These are phyloP conservation scores for Typhlomys cinereus DNA, from an alignment of 2,113 vertebrate genomes.

Conservation along the genomic window DNA sequence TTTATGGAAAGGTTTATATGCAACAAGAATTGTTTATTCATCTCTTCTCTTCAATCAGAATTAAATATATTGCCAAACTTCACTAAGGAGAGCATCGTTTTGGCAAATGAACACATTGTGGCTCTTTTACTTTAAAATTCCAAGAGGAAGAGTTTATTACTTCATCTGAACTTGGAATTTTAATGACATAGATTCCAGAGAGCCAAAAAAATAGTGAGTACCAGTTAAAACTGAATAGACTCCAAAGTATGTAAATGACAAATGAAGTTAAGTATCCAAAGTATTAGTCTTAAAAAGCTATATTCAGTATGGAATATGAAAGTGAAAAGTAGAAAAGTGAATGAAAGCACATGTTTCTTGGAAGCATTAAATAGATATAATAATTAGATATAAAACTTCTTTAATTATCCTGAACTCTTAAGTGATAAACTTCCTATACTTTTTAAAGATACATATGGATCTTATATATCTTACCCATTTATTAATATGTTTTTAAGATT, in stretches of 20 bases:
- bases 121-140: slow-evolving; percentile 40
- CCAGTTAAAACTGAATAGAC: slow-evolving; percentile 14
- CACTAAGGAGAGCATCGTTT: not conserved
- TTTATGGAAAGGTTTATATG: not conserved
- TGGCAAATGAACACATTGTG: not conserved
- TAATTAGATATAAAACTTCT: too few species aligned
- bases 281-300: too few species aligned
- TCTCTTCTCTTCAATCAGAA: not conserved
- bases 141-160: slow-evolving; percentile 4
- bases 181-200: not conserved
- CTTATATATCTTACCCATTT: not conserved
- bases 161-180: not conserved
- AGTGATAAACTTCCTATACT: too few species aligned
- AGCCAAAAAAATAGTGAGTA: too few species aligned
- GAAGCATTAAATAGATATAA: too few species aligned
- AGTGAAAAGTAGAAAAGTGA: too few species aligned
- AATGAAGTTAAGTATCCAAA: too few species aligned
- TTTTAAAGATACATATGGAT: too few species aligned
- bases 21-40: not conserved
- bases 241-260: not conserved
- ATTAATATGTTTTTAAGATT: not conserved
- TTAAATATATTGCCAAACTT: not conserved
- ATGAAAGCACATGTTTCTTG: too few species aligned
- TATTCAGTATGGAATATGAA: too few species aligned
- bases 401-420: too few species aligned